Evolutionary conservation across 1,140 invertebrate genomes (phyloP), one percentile per base, ranked within the genome.

Genomic region (Idris sp.): DNA sequence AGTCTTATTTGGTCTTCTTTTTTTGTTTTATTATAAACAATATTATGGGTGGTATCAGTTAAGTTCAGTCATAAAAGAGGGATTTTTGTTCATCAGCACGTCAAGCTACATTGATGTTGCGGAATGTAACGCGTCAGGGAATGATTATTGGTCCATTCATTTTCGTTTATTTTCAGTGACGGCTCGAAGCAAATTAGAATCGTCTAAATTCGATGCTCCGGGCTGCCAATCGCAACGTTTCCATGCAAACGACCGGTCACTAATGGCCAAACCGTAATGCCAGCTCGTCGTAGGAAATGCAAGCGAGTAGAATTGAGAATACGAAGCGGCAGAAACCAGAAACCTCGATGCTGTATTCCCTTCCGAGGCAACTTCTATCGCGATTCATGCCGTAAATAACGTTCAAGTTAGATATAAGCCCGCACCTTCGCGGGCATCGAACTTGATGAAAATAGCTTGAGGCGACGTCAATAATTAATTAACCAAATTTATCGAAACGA

Each of bases 381-480:
- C 71, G 30, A 56, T 41, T 43, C 68, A 36, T 41, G 77, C 67
- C 74, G 68, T 77, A 77, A 79, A 79, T 79, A 77, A 79, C 74
- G 22, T 31, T 41, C 59, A 62, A 64, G 68, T 77, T 77, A 77
- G 74, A 79, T 79, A 77, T 67, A 79, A 72, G 61, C 74, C 68
- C 75, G 75, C 64, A 69, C 56, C 74, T 76, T 80, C 49, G 72
- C 79, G 71, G 77, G 68, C 69, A 76, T 76, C 78, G 74, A 76
- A 73, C 73, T 73, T 75, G 64, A 71, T 73, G 58, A 82, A 81
- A 83, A 81, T 83, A 82, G 79, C 79, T 49, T 30, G 44, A 75
- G 35, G 69, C 79, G 76, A 80, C 78, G 79, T 82, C 81, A 82
- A 83, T 84, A 85, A 85, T 85, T 84, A 85, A 84, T 85, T 85